Conservation (phyloP, 2,888 invertebrate species). For the Eubasilissa splendida region DNA sequence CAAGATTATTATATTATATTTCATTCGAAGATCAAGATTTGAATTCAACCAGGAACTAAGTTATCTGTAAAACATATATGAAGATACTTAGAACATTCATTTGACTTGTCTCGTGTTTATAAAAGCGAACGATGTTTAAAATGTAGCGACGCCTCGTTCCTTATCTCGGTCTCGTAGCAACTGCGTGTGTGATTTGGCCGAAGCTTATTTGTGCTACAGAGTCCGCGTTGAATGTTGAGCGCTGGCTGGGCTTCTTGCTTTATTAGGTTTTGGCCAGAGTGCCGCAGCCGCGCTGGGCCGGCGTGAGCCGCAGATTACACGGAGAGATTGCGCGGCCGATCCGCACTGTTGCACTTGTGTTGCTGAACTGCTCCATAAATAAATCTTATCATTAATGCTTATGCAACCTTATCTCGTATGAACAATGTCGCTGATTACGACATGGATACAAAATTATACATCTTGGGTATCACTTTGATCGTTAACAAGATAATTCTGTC, state of each 20-base stretch:
- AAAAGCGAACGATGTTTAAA: too few relatives aligned
- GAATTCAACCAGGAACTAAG: too few relatives aligned
- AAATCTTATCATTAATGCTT: slow-evolving; percentile 24
- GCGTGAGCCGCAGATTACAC: background rate
- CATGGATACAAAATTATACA: slow-evolving; percentile 17
- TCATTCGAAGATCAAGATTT: too few relatives aligned
- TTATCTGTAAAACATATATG: too few relatives aligned
- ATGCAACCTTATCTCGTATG: slow-evolving; percentile 24
- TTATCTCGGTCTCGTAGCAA: background rate
- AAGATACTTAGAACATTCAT: too few relatives aligned
- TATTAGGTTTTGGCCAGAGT: background rate
- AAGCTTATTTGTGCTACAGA: background rate
- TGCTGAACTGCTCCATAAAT: slow-evolving; percentile 7
- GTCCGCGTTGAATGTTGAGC: too few relatives aligned
- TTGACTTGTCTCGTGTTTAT: too few relatives aligned
- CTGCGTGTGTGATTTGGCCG: background rate
- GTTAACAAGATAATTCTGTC: slow-evolving; percentile 9
- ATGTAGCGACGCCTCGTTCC: background rate
- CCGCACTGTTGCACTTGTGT: slow-evolving; percentile 18
- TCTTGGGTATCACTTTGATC: slow-evolving; percentile 20
- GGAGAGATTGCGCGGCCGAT: slow-evolving; percentile 14
- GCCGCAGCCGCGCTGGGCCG: background rate
- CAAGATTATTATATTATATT: too few relatives aligned
- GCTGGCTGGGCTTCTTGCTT: background rate
- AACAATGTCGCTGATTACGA: slow-evolving; percentile 35